Evolutionary conservation across 2,113 vertebrate genomes (phyloP).

Genomic region (Scomber colias): DNA sequence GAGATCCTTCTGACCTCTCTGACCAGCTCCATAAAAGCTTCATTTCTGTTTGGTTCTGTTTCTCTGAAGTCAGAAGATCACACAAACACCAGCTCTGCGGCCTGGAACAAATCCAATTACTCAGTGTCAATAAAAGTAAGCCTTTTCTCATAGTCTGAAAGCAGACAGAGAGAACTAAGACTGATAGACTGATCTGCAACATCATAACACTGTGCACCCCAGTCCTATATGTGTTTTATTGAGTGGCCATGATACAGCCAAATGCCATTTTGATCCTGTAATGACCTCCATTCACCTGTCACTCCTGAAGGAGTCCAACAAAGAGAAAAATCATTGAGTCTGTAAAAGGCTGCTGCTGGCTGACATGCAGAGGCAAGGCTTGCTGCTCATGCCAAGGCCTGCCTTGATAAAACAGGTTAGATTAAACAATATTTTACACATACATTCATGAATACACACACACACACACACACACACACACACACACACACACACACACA

Average conservation of each 20-base stretch:
- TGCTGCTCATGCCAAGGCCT: not conserved
- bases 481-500: too few relatives aligned
- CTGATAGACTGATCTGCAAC: conserved; percentile 29
- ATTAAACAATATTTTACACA: not conserved
- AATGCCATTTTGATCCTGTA: conserved; percentile 42
- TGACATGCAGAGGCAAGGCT: conserved; percentile 25
- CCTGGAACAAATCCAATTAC: conserved; percentile 52
- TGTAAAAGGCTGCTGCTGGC: conserved; percentile 22
- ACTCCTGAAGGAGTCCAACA: conserved; percentile 28
- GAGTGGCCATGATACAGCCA: conserved; percentile 17
- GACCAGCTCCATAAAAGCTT: conserved; percentile 41
- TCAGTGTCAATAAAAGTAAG: conserved; percentile 55
- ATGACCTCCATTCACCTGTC: conserved; percentile 39
- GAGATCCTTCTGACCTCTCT: conserved; percentile 39
- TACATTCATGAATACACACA: not conserved
- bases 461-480: too few relatives aligned
- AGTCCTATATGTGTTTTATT: conserved; percentile 7
- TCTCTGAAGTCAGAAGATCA: conserved; percentile 48
- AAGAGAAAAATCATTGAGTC: conserved; percentile 45
- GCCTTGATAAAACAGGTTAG: conserved; percentile 13
- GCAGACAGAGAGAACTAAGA: conserved; percentile 23
- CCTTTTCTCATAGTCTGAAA: conserved; percentile 31
- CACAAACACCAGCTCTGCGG: conserved; percentile 26
- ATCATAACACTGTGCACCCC: conserved; percentile 7
- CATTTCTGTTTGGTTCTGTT: conserved; percentile 20